These are phyloP conservation scores for Gasterosteus nipponicus DNA, from an alignment of 2,113 vertebrate genomes.

Conservation along the genomic window DNA sequence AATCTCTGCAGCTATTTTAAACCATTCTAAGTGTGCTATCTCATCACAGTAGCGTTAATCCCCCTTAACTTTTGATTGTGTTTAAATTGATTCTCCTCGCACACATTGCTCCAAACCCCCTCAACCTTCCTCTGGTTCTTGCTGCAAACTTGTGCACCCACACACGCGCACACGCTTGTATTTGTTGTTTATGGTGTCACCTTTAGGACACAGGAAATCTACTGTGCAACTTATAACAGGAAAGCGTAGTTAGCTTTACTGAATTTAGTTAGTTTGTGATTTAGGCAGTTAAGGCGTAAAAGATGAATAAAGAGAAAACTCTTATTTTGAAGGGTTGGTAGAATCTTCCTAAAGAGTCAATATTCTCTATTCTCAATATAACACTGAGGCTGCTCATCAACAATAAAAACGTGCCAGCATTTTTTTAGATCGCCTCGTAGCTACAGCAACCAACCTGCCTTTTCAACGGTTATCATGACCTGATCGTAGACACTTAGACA, in stretches of 20 bases:
- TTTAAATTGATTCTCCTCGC: slow-evolving; percentile 78
- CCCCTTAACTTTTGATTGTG: slow-evolving; percentile 78
- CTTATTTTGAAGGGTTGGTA: not conserved
- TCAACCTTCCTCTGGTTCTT: slow-evolving; percentile 35
- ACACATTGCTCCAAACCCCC: slow-evolving; percentile 59
- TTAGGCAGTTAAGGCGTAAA: not conserved
- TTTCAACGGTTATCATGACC: not conserved
- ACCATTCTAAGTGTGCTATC: slow-evolving; percentile 73
- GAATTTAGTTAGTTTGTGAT: not conserved
- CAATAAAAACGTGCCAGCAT: not conserved
- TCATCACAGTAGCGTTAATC: slow-evolving; percentile 75
- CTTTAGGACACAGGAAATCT: slow-evolving; percentile 14
- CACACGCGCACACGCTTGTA: not conserved
- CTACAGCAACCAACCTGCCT: not conserved
- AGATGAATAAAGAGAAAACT: not conserved
- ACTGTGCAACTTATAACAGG: not conserved
- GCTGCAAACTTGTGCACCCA: not conserved
- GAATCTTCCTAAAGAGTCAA: not conserved
- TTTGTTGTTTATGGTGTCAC: slow-evolving; percentile 10
- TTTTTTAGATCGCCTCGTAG: not conserved
- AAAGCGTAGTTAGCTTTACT: slow-evolving; percentile 1
- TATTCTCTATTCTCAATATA: too few species aligned
- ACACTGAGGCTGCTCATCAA: not conserved
- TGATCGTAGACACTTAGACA: not conserved
- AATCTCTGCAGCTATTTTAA: slow-evolving; percentile 80